These are phyloP conservation scores for Vombatus ursinus DNA, from an alignment of 2,113 vertebrate species.

Conservation along the genomic window DNA sequence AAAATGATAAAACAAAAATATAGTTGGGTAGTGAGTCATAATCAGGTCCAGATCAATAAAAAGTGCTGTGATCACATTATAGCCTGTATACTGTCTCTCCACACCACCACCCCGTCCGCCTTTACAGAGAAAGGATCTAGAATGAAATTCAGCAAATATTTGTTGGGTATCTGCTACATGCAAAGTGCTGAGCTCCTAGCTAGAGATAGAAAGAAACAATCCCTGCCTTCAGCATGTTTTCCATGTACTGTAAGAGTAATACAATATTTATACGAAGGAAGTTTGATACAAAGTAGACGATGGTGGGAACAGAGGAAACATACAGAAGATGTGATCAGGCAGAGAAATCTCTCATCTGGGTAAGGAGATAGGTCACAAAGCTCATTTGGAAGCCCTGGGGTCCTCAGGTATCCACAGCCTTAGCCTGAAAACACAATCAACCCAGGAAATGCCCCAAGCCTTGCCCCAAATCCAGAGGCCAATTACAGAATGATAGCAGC, in stretches of 20 bases:
- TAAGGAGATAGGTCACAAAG: neutral
- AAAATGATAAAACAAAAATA: neutral
- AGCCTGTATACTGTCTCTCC: neutral
- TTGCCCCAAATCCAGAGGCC: neutral
- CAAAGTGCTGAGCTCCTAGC: neutral
- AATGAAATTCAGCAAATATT: neutral
- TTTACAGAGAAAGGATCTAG: neutral
- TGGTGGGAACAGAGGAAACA: neutral
- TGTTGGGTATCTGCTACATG: neutral
- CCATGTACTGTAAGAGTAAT: neutral
- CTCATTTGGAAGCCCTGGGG: neutral
- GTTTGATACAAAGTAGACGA: neutral
- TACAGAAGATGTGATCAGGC: neutral
- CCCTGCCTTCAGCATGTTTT: neutral
- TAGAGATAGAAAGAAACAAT: neutral
- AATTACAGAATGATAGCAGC: neutral
- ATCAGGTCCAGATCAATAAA: neutral
- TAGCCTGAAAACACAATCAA: neutral
- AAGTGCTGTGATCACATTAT: neutral
- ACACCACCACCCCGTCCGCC: rapidly evolving
- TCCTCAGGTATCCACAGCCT: neutral
- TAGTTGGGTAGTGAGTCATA: neutral
- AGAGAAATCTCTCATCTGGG: neutral
- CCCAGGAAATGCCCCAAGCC: neutral
- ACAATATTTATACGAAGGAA: neutral